Evolutionary conservation across 1,140 invertebrate genomes (phyloP).

Genomic region (Drosophila ohnishii): DNA sequence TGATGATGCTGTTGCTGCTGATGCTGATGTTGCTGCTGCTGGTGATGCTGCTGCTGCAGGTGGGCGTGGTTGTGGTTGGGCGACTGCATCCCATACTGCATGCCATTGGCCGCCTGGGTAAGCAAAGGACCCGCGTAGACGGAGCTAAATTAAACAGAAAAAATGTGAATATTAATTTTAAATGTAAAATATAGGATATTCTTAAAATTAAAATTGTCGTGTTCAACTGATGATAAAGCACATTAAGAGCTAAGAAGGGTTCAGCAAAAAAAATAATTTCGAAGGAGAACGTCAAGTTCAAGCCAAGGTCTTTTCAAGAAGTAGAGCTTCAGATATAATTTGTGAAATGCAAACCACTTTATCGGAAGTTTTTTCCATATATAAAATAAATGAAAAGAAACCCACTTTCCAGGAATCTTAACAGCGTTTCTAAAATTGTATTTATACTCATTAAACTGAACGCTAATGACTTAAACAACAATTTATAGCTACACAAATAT

Average conservation of each 20-base stretch:
- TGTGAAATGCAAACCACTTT: background rate
- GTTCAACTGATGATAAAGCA: background rate
- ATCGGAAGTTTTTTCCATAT: background rate
- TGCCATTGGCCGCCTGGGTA: slow-evolving; percentile 67
- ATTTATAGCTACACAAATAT: background rate
- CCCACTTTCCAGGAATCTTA: background rate
- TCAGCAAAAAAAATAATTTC: too few species aligned
- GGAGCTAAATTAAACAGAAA: slow-evolving; percentile 52
- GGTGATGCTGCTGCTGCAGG: slow-evolving; percentile 54
- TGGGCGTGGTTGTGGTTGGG: slow-evolving; percentile 67
- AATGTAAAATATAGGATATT: background rate
- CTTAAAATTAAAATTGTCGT: too few species aligned
- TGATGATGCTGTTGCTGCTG: slow-evolving; percentile 55
- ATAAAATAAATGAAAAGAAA: background rate
- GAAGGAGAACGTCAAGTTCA: background rate
- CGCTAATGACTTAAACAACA: too few species aligned
- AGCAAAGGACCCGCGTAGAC: slow-evolving; percentile 73
- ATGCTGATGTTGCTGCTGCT: slow-evolving; percentile 54
- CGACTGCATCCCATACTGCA: slow-evolving; percentile 74
- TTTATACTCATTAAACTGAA: background rate
- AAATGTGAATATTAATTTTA: background rate
- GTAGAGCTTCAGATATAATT: too few species aligned
- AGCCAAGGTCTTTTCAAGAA: background rate
- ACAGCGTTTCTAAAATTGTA: background rate
- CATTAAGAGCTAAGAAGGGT: background rate